A percentile compares a stretch with the other conserved stretches of the same genome.
Conservation (phyloP, 2,113 vertebrate genomes). For the Mormyrus lacerda region DNA sequence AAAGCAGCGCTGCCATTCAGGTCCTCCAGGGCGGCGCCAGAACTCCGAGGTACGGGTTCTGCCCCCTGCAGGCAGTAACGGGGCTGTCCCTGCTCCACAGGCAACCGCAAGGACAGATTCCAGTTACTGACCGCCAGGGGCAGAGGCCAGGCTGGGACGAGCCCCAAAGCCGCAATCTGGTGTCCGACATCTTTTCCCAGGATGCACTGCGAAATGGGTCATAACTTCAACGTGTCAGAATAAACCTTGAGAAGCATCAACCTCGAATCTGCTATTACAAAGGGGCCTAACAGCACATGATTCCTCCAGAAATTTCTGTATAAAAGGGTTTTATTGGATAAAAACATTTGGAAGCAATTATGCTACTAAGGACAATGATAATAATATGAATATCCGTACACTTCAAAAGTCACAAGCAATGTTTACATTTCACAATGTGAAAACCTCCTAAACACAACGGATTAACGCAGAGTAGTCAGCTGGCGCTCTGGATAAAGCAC, state of each 20-base stretch:
- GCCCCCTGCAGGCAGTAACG: conserved; percentile 10
- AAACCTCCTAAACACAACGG: background rate
- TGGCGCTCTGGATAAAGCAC: background rate
- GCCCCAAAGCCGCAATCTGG: background rate
- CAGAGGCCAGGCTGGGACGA: background rate
- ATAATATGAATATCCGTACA: background rate
- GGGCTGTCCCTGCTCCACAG: conserved; percentile 9
- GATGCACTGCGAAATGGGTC: background rate
- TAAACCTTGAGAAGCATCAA: background rate
- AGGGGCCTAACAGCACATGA: background rate
- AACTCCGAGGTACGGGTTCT: background rate
- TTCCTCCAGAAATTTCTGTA: background rate
- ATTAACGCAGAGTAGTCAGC: background rate
- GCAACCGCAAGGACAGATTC: conserved; percentile 21
- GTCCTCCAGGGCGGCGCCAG: background rate
- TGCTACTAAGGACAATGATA: background rate
- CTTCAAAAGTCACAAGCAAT: background rate
- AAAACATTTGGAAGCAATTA: background rate
- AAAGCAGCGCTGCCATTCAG: background rate
- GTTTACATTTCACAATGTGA: background rate
- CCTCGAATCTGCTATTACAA: background rate
- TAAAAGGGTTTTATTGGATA: background rate
- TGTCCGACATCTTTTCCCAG: background rate
- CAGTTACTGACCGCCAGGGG: conserved; percentile 17
- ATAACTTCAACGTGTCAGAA: background rate